Percentiles rank a stretch among this genome's conserved stretches.
Evolutionary conservation across 2,113 vertebrate species (phyloP).

Genomic region (Sapayoa aenigma): DNA sequence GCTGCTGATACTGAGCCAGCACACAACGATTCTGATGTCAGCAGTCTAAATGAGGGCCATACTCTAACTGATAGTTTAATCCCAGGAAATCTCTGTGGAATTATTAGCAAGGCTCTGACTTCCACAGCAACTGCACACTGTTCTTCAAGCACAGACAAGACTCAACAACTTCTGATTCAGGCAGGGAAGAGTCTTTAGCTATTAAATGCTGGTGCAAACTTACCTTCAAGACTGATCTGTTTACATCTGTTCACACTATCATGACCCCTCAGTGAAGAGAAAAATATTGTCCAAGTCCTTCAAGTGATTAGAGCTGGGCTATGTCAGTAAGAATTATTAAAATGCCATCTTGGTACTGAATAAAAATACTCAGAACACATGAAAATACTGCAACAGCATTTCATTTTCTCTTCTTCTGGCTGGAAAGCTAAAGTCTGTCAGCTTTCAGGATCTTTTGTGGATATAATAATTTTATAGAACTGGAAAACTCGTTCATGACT

Average conservation of each 20-base stretch:
- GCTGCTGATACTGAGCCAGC: conserved; percentile 6
- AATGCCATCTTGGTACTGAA: background rate
- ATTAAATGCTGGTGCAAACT: background rate
- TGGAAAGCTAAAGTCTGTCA: conserved; percentile 1
- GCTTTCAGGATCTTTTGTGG: conserved; percentile 9
- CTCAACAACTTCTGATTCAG: background rate
- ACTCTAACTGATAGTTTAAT: conserved; percentile 16
- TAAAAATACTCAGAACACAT: background rate
- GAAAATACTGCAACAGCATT: background rate
- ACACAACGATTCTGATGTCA: conserved; percentile 25
- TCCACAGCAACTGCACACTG: background rate
- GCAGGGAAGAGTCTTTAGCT: background rate
- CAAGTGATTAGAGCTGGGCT: background rate
- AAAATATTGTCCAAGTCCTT: background rate
- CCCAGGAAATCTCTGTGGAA: conserved; percentile 51
- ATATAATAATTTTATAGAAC: background rate
- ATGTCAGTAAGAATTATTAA: background rate
- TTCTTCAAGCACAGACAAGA: background rate
- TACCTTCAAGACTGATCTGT: background rate
- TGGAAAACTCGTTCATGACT: conserved; percentile 36
- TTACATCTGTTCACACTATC: background rate
- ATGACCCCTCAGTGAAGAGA: background rate
- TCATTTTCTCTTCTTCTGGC: background rate
- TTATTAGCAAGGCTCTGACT: background rate
- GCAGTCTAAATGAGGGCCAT: background rate